Conservation (phyloP, 2,113 vertebrate species). For the Athene noctua region DNA sequence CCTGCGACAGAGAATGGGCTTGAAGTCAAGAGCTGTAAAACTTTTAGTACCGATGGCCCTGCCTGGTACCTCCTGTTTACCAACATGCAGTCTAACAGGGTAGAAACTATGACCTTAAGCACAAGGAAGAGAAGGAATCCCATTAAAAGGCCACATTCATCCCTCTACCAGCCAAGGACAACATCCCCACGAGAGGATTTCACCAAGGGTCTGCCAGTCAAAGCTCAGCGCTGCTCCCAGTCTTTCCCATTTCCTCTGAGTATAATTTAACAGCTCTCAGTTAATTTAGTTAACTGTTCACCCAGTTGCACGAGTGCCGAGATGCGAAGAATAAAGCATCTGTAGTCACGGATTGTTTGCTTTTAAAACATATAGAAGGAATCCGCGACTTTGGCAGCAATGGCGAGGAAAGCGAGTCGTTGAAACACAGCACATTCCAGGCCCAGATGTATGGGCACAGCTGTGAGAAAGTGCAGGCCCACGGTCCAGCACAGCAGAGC, state of each 20-base stretch:
- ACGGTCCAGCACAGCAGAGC: not conserved
- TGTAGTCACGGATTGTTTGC: not conserved
- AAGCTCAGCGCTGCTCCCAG: not conserved
- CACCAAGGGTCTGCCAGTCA: not conserved
- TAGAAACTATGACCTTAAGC: not conserved
- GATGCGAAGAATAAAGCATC: not conserved
- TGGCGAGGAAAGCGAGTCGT: fast-evolving
- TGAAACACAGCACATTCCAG: not conserved
- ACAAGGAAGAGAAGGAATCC: not conserved
- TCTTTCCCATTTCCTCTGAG: not conserved
- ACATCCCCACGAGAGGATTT: not conserved
- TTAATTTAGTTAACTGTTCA: not conserved
- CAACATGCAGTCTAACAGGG: not conserved
- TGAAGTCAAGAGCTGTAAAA: not conserved
- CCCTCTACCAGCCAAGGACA: not conserved
- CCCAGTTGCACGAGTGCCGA: not conserved
- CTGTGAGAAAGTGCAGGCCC: not conserved
- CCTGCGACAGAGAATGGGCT: not conserved
- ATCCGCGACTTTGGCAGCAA: not conserved
- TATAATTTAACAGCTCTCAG: not conserved
- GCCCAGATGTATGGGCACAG: not conserved
- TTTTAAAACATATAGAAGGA: slow-evolving; percentile 15
- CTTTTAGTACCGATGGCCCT: fast-evolving
- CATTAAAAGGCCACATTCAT: not conserved
- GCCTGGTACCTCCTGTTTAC: not conserved